Base-by-base conservation (phyloP, 1,140 invertebrate species). In the Sarcophaga bullata region DNA sequence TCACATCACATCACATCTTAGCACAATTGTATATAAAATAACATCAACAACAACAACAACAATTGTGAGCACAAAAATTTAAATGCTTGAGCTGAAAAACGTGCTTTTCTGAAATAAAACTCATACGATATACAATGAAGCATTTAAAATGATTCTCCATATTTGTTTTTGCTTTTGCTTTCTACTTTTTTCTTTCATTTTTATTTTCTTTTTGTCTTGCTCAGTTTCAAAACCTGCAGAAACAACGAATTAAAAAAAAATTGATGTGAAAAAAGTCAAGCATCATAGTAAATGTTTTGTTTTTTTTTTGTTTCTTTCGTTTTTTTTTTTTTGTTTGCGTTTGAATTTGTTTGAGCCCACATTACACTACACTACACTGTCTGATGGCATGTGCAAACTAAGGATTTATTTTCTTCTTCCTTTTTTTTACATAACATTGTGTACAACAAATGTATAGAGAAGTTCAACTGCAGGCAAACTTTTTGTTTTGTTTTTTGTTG, bases 71-170 rank as follows among this genome's bases (percentile, higher is more conserved):
- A n/a, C n/a, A 58, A 58, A 37, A 37, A 58, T 58, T 68, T 68
- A 68, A 19, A 58, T 58, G 13, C 3, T 58, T 58, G 15, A n/a
- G 54, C 15, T 58, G 54, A 68, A 25, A 37, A 68, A 68, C 62
- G 62, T 68, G 62, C 62, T 68, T 68, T 68, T 68, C 58, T 68
- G 19, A 68, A 19, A 68, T 68, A 68, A 68, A 68, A 68, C 58
- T 37, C 58, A 68, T 68, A 37, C 25, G 25, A 37, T 37, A 37
- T 37, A 37, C 25, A 37, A 37, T 37, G 25, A 37, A 37, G 1
- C 25, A 68, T 68, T 68, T 68, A 68, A 68, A 68, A 68, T 68
- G 58, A 1, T 68, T 68, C n/a, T 68, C n/a, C 19, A 68, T 68
- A 1, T 19, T 13, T 58, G n/a, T 19, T 13, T 58, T 58, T 3